phyloP scores from a whole-genome alignment of 2,888 invertebrate species.

The Lacanobia wlatinum region DNA sequence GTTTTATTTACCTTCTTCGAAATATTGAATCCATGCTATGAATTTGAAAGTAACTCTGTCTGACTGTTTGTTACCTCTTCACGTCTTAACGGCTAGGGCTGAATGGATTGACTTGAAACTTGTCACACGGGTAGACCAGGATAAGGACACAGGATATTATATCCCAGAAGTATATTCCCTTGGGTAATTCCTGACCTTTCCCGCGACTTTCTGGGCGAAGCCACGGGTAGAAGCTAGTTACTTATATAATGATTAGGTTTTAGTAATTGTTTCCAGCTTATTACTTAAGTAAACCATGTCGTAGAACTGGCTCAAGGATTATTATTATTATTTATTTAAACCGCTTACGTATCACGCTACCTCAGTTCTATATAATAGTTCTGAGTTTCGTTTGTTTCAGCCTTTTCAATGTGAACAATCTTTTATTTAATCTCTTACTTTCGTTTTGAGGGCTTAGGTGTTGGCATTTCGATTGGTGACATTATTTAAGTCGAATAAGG shows the following conservation, averaged over 20 bases:
- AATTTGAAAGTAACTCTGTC: too few relatives aligned
- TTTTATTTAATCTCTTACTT: background rate
- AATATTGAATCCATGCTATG: background rate
- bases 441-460: background rate
- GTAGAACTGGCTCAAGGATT: slow-evolving; percentile 24
- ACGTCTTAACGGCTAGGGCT: too few relatives aligned
- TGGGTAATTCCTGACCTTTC: too few relatives aligned
- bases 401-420: background rate
- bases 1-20: slow-evolving; percentile 1
- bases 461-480: background rate
- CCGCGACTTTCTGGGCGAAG: too few relatives aligned
- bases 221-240: too few relatives aligned
- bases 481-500: background rate
- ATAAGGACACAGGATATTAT: too few relatives aligned
- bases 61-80: too few relatives aligned
- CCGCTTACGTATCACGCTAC: slow-evolving; percentile 33
- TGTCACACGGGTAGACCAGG: too few relatives aligned
- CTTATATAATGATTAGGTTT: too few relatives aligned
- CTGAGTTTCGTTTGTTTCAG: background rate
- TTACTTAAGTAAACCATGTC: slow-evolving; percentile 29
- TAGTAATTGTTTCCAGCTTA: slow-evolving; percentile 10
- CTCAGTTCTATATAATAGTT: slow-evolving; percentile 4
- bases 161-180: too few relatives aligned
- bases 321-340: slow-evolving; percentile 38
- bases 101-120: too few relatives aligned